Evolutionary conservation across 2,113 vertebrate species (phyloP), one percentile per base, ranked within the genome.

Genomic region (Pristiophorus japonicus): DNA sequence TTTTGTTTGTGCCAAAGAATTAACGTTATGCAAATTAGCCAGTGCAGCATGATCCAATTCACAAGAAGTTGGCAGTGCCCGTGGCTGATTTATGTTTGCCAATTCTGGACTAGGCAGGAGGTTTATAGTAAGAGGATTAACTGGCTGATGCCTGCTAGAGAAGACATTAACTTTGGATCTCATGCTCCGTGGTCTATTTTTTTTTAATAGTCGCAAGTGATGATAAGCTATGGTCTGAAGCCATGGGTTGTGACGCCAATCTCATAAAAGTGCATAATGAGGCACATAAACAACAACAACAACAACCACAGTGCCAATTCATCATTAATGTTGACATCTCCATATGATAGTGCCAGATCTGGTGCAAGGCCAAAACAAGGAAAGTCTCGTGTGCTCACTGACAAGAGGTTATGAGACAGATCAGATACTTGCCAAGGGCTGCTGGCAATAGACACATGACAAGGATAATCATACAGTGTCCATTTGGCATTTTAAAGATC

Each of bases 391-490:
- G 34, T 94, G 11, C 65, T 94, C 66, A 94, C 93, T 94, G 66
- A 70, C 65, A 73, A 70, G 62, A 73, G 42, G 93, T 94, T 66
- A 94, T 70, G 93, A 34, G 65, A 92, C 59, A 92, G 34, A 92
- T 92, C 65, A 70, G 42, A 27, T 94, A 63, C 42, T 42, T 67
- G 92, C 92, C 93, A 94, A 51, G 22, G 20, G 11, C 66, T 94
- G 65, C 45, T 30, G 63, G 38, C 92, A 94, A 42, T 27, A 30
- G 63, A 45, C 42, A 47, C 24, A 45, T 65, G 24, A 45, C 24
- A 45, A 67, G 92, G 51, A 59, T 59, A 90, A 51, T 59, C 51
- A 90, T 51, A 34, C 22, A 45, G 63, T 94, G 93, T 47, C 38
- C 22, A n/a, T 70, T 94, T 94, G 45, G 42, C 66, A 73, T 70